These are phyloP conservation scores for Myotis findleyi DNA, from an alignment of 2,797 vertebrate species.

Conservation along the genomic window DNA sequence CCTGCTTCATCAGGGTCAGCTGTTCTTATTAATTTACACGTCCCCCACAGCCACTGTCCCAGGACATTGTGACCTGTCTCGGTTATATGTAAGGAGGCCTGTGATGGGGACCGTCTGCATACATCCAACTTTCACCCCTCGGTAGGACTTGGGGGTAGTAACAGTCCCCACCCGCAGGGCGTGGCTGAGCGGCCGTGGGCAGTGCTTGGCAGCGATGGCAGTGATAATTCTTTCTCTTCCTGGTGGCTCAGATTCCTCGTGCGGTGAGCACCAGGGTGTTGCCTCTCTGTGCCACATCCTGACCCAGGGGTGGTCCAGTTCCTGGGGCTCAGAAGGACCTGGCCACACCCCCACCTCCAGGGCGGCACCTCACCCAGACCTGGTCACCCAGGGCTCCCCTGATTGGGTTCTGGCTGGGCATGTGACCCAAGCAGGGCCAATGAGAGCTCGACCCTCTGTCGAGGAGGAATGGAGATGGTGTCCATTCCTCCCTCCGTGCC, in stretches of 20 bases:
- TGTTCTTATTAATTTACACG: background rate
- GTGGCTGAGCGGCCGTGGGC: no score
- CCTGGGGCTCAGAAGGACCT: accelerated
- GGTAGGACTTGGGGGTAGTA: no score
- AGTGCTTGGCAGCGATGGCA: background rate
- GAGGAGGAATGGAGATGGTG: no score
- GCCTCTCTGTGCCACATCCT: background rate
- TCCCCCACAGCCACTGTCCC: background rate
- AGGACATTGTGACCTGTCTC: background rate
- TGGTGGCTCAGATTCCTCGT: background rate
- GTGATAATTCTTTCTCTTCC: background rate
- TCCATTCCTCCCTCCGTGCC: background rate
- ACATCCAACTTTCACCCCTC: background rate
- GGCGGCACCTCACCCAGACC: background rate
- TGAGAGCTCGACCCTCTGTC: background rate
- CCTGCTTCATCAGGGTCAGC: background rate
- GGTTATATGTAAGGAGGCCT: background rate
- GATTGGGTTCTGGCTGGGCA: background rate
- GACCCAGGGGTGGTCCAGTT: no score
- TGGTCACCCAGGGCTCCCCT: background rate
- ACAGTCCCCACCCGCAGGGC: background rate
- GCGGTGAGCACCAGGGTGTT: no score
- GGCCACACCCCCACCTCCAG: background rate
- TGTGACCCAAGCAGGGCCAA: background rate
- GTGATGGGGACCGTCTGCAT: background rate